Percentiles rank a stretch among this genome's conserved stretches.
phyloP scores from a whole-genome alignment of 2,888 invertebrate species.

The Tyria jacobaeae region DNA sequence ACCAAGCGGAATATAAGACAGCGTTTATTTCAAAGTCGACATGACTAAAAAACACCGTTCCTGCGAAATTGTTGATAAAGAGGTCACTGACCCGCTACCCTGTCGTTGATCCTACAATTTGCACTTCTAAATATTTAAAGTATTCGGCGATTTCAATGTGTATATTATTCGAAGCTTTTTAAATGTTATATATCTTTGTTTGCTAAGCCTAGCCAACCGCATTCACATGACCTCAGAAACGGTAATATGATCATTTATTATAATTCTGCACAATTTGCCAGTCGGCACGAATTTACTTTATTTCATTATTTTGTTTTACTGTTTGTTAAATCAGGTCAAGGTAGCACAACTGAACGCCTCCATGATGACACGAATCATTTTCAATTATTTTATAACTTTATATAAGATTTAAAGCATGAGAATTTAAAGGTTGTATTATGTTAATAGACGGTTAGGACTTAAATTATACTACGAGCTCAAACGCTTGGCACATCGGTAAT shows the following conservation, averaged over 20 bases:
- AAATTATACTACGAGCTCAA: too few species aligned
- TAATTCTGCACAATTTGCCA: conserved; percentile 30
- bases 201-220: background rate
- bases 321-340: conserved; percentile 49
- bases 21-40: too few species aligned
- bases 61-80: too few species aligned
- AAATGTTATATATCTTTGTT: background rate
- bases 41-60: too few species aligned
- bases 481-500: too few species aligned
- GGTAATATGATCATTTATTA: conserved; percentile 27
- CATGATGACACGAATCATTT: conserved; percentile 23
- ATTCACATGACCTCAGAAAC: conserved; percentile 9
- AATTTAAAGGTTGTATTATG: background rate
- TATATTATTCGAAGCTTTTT: too few species aligned
- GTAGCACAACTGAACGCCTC: conserved; percentile 39
- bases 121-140: too few species aligned
- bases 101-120: background rate
- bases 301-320: conserved; percentile 52
- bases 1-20: too few species aligned
- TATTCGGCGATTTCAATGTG: too few species aligned
- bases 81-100: background rate
- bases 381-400: conserved; percentile 41
- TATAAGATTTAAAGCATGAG: conserved; percentile 22
- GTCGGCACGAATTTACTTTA: conserved; percentile 57
- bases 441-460: background rate